Evolutionary conservation across 2,888 invertebrate genomes (phyloP).

Genomic region (Lasioglossum figueresi): DNA sequence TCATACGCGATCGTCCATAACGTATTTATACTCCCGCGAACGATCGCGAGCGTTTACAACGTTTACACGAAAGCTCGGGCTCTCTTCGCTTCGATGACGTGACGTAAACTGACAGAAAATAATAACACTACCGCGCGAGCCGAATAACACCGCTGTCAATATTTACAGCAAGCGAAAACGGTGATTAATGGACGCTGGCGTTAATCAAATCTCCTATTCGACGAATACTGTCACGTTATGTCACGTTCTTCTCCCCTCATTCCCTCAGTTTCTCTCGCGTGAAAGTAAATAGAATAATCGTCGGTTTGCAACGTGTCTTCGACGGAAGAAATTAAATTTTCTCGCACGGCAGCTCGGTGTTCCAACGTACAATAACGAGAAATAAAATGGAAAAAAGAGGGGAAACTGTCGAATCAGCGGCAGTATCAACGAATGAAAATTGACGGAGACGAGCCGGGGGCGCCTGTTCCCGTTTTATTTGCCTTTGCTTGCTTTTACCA

Average conservation of each 20-base stretch:
- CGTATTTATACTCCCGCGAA: neutral
- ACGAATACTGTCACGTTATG: neutral
- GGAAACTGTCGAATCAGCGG: neutral
- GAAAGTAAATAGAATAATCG: neutral
- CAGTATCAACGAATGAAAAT: neutral
- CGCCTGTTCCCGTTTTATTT: neutral
- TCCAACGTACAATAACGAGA: neutral
- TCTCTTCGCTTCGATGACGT: neutral
- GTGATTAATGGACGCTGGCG: constrained; percentile 3
- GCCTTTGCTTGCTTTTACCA: neutral
- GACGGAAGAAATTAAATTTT: neutral
- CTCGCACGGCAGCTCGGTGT: neutral
- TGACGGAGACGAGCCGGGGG: neutral
- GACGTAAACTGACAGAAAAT: constrained; percentile 5
- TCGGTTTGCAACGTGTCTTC: neutral
- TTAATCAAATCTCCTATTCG: constrained; percentile 7
- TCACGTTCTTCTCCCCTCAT: neutral
- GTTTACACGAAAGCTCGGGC: neutral
- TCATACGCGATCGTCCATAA: neutral
- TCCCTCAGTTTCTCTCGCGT: too few relatives aligned
- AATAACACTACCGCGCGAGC: neutral
- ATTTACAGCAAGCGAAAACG: neutral
- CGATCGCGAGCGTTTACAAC: neutral
- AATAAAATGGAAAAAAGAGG: neutral
- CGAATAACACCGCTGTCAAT: constrained; percentile 9